phyloP scores from a whole-genome alignment of 2,113 vertebrate genomes.

The Heptranchias perlo region DNA sequence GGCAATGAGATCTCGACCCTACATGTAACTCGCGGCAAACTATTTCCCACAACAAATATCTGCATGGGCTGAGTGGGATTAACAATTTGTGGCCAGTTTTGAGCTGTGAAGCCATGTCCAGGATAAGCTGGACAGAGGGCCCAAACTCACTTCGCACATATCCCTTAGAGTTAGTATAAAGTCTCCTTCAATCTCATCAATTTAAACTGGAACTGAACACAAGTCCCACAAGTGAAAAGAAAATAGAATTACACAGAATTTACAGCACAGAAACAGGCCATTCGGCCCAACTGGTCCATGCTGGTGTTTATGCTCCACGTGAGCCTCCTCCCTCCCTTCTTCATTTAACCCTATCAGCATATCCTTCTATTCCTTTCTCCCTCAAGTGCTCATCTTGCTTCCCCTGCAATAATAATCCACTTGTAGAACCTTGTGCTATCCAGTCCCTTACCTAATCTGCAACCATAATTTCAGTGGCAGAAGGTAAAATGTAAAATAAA shows the following conservation, averaged over 20 bases:
- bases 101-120: background rate
- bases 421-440: no score
- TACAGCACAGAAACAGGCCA: no score
- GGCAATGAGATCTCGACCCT: background rate
- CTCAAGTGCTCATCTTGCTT: no score
- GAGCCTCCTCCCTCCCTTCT: no score
- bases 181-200: background rate
- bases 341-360: no score
- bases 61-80: background rate
- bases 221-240: no score
- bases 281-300: no score
- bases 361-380: no score
- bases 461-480: background rate
- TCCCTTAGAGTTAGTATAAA: background rate
- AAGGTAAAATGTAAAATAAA: background rate
- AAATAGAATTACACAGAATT: no score
- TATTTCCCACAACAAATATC: background rate
- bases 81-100: background rate
- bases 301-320: no score
- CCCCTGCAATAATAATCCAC: background rate
- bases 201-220: background rate
- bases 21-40: background rate
- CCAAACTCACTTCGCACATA: background rate
- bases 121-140: background rate
- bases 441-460: background rate